These are phyloP conservation scores for Poliocrania exsul DNA, from an alignment of 2,797 vertebrate genomes.

Conservation along the genomic window DNA sequence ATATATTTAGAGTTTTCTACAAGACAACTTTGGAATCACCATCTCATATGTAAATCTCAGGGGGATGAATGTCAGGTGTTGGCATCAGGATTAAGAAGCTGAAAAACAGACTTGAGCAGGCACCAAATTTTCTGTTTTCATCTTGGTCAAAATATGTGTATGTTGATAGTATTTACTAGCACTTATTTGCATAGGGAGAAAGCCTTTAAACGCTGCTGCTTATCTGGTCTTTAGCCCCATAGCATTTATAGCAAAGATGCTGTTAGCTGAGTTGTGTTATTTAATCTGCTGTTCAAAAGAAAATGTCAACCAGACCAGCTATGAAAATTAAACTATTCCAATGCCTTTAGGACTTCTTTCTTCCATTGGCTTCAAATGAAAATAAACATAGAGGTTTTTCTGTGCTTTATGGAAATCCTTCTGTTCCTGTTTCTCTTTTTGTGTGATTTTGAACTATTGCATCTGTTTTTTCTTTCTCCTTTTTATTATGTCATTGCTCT, in stretches of 20 bases:
- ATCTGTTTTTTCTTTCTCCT: neutral
- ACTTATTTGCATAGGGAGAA: conserved; percentile 66
- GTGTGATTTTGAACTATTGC: neutral
- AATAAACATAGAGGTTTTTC: conserved; percentile 31
- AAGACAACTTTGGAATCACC: neutral
- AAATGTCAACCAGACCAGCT: conserved; percentile 70
- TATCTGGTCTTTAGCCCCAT: conserved; percentile 57
- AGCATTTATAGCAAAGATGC: conserved; percentile 49
- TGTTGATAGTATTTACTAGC: conserved; percentile 56
- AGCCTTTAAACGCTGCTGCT: conserved; percentile 41
- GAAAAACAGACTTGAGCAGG: conserved; percentile 23
- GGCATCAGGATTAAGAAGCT: conserved; percentile 6
- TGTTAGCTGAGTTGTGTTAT: conserved; percentile 59
- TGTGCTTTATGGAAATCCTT: conserved; percentile 14
- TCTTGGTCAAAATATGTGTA: conserved; percentile 37
- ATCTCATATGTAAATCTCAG: neutral
- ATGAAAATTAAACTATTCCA: conserved; percentile 72
- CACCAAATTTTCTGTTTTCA: conserved; percentile 33
- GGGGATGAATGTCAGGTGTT: neutral
- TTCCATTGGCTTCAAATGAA: conserved; percentile 51
- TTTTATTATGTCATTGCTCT: neutral
- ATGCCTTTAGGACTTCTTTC: conserved; percentile 63
- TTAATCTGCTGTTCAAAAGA: conserved; percentile 73
- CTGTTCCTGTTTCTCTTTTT: neutral
- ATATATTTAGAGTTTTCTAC: neutral